Evolutionary conservation across 1,140 invertebrate species (phyloP), one percentile per base, ranked within the genome.

Genomic region (Belonocnema kinseyi): DNA sequence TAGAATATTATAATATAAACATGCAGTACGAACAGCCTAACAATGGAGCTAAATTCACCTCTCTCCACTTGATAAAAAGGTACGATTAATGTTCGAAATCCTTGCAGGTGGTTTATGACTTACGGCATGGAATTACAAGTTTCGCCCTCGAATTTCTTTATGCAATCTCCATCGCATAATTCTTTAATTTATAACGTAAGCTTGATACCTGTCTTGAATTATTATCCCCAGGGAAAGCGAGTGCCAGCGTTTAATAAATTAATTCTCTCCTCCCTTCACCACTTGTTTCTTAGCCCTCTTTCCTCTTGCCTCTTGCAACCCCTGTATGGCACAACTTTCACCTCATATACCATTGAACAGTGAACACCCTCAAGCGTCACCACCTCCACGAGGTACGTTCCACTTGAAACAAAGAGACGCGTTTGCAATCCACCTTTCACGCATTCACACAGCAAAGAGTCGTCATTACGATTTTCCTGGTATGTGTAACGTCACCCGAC

Each of bases 181-280:
- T 66, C 61, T 40, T 46, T 40, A 66, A 66, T 66, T 66, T 40
- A 66, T 66, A 66, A 66, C 61, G 61, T 7, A 66, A 66, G 61
- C 61, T 66, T 66, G 61, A 66, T 66, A 66, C 61, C 61, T 66
- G 61, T 66, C 61, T 66, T 40, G 61, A 66, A 66, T 66, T 66
- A 66, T 66, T 66, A 66, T 66, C 61, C 61, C 61, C 14, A 26
- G 61, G 61, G 61, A 66, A 40, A 66, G 61, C 61, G 61, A 66
- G 61, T 66, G 33, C 26, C 61, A 66, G 61, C 61, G 61, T 66
- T 66, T 66, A 66, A 66, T 66, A 66, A 66, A 66, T 66, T 66
- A 66, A 66, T 66, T 66, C 61, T 66, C 61, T 66, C 61, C 61
- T 66, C 61, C 40, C 61, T 66, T 66, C 61, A 40, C 54, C 58